Conservation (phyloP, 2,113 vertebrate species). For the Macroglossus sobrinus region DNA sequence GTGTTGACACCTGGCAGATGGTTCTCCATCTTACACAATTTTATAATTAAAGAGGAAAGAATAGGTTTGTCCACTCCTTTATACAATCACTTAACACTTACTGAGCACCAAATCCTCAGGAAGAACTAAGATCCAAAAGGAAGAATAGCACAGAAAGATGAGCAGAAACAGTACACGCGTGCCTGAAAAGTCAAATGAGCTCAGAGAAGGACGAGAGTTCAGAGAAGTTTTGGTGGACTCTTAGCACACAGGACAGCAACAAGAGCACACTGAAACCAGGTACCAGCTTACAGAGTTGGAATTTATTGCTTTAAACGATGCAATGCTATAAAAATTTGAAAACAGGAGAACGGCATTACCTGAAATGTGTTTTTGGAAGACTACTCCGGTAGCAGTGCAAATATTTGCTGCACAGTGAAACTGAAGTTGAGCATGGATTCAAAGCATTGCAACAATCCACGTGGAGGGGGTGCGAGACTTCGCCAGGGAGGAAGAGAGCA, state of each 20-base stretch:
- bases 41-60: not conserved
- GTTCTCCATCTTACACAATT: not conserved
- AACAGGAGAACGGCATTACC: not conserved
- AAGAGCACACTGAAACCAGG: not conserved
- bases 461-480: not conserved
- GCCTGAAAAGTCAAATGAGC: not conserved
- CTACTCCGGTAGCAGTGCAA: not conserved
- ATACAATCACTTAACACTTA: not conserved
- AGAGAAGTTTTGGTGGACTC: not conserved
- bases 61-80: not conserved
- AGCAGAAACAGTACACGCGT: not conserved
- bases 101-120: not conserved
- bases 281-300: not conserved
- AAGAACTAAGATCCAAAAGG: not conserved
- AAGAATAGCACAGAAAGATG: not conserved
- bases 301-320: constrained; percentile 4
- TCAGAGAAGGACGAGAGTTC: not conserved
- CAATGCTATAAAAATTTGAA: constrained; percentile 3
- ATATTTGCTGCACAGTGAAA: not conserved
- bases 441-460: not conserved
- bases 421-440: not conserved
- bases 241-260: not conserved
- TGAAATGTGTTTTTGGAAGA: constrained; percentile 23
- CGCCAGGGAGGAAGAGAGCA: not conserved
- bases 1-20: not conserved